Percentiles rank a stretch among this genome's conserved stretches.
These are phyloP conservation scores for Scolopax mira DNA, from an alignment of 2,113 vertebrate genomes.

Conservation along the genomic window DNA sequence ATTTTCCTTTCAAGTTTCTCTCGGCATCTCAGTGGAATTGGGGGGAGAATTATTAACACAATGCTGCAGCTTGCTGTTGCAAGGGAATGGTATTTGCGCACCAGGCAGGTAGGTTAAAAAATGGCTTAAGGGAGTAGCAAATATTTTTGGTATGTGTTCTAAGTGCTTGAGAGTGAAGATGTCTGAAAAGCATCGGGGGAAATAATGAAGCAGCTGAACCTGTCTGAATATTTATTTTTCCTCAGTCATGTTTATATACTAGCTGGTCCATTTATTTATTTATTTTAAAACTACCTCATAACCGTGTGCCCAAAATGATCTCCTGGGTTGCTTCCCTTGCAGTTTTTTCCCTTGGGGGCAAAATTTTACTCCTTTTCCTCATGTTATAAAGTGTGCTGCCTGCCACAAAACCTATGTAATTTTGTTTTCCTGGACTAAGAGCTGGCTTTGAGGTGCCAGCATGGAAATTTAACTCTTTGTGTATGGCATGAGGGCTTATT, in stretches of 20 bases:
- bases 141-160: constrained; percentile 47
- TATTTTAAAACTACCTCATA: neutral
- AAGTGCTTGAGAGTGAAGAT: constrained; percentile 32
- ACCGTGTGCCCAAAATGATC: neutral
- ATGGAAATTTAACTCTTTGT: neutral
- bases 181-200: constrained; percentile 21
- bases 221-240: constrained; percentile 46
- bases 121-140: constrained; percentile 40
- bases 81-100: neutral
- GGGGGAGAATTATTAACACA: constrained; percentile 44
- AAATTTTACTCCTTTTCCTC: neutral
- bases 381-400: neutral
- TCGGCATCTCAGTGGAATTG: constrained; percentile 7
- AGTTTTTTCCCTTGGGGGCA: neutral
- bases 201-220: constrained; percentile 22
- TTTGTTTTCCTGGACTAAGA: neutral
- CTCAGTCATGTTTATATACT: constrained; percentile 30
- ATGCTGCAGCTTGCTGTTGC: constrained; percentile 12
- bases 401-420: neutral
- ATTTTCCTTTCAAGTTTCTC: constrained; percentile 60
- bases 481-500: neutral
- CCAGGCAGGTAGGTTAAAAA: constrained; percentile 61
- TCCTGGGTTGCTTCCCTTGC: neutral
- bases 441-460: neutral
- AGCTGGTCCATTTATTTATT: neutral